A percentile compares a stretch with the other conserved stretches of the same genome.
Evolutionary conservation across 2,888 invertebrate species (phyloP).

Genomic region (Salpingus planirostris): DNA sequence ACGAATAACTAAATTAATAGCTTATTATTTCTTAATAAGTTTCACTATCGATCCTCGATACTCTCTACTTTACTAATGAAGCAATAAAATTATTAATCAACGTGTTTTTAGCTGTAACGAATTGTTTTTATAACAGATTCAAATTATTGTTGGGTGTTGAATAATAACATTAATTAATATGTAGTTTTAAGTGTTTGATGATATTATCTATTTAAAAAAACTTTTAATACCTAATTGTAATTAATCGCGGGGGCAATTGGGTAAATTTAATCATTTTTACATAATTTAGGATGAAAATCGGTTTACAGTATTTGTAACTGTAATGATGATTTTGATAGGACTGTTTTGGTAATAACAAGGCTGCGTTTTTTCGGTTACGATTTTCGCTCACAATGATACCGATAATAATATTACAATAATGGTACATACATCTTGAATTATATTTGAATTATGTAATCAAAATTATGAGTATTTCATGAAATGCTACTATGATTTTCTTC

Average conservation of each 20-base stretch:
- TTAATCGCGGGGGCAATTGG: conserved; percentile 23
- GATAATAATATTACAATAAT: no score
- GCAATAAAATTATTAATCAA: no score
- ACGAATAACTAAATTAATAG: no score
- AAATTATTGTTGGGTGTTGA: conserved; percentile 23
- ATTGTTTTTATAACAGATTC: conserved; percentile 22
- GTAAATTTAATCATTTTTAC: conserved; percentile 23
- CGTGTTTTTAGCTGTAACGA: conserved; percentile 17
- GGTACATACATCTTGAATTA: no score
- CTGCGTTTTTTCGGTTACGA: conserved; percentile 21
- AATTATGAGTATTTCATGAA: no score
- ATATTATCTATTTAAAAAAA: conserved; percentile 22
- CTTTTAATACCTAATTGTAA: conserved; percentile 26
- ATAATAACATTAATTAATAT: conserved; percentile 12
- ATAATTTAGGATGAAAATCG: conserved; percentile 19
- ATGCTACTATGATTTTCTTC: no score
- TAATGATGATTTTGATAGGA: conserved; percentile 20
- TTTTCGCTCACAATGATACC: conserved; percentile 17
- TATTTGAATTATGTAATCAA: no score
- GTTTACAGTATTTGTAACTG: conserved; percentile 20
- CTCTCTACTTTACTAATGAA: no score
- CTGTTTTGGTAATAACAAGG: conserved; percentile 20
- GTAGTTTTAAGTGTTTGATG: conserved; percentile 32
- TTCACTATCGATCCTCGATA: no score
- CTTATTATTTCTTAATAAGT: no score